phyloP scores from a whole-genome alignment of 2,797 vertebrate species.

The Tarsius wallacei region DNA sequence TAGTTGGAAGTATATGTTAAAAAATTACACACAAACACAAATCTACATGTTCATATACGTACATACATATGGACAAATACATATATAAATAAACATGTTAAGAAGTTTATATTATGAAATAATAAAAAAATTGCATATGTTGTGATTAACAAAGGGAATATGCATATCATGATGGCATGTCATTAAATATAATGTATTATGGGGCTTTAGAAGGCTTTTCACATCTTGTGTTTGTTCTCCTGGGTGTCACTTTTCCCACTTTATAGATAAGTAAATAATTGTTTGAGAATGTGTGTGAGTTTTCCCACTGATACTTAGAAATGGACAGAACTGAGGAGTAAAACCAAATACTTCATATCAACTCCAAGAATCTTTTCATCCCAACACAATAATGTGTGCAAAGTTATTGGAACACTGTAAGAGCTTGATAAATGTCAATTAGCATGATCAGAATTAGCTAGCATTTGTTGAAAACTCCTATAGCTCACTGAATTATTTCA shows the following conservation, averaged over 20 bases:
- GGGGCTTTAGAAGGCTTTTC: not conserved
- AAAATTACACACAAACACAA: not conserved
- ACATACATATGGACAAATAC: not conserved
- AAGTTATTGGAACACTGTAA: constrained; percentile 6
- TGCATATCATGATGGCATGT: not conserved
- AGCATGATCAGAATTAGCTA: constrained; percentile 33
- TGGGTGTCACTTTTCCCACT: not conserved
- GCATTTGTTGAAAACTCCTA: not conserved
- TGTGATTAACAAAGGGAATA: not conserved
- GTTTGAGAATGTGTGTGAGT: not conserved
- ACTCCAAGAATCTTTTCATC: not conserved
- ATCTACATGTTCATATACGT: not conserved
- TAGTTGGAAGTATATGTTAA: not conserved
- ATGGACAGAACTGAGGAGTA: constrained; percentile 41
- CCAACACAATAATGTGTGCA: not conserved
- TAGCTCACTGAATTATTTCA: constrained; percentile 40
- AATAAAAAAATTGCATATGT: not conserved
- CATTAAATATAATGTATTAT: not conserved
- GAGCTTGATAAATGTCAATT: constrained; percentile 26
- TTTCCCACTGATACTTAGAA: constrained; percentile 2
- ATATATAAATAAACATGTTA: not conserved
- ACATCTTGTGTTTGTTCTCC: not conserved
- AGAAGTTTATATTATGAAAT: not conserved
- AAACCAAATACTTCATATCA: not conserved
- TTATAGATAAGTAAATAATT: not conserved